Conservation (phyloP, 2,888 invertebrate genomes). For the Hydroisotoma schaefferi region DNA sequence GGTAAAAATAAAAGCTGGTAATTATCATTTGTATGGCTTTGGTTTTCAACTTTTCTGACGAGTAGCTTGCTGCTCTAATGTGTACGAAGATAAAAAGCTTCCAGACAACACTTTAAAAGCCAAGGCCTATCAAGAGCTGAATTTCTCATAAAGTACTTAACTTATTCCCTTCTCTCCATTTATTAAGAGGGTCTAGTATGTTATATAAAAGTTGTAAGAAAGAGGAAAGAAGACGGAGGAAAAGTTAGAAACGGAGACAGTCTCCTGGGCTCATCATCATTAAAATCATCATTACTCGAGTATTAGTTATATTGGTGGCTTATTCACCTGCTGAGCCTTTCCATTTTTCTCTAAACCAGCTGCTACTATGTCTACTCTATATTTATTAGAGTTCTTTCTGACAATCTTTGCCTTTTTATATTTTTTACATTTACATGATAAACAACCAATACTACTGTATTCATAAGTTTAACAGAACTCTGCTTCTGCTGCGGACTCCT, state of each 20-base stretch:
- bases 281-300: slow-evolving; percentile 11
- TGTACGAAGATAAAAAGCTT: too few relatives aligned
- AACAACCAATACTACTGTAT: too few relatives aligned
- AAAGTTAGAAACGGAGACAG: slow-evolving; percentile 17
- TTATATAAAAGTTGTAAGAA: too few relatives aligned
- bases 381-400: not conserved
- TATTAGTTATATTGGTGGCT: slow-evolving; percentile 12
- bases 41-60: too few relatives aligned
- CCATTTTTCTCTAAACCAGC: not conserved
- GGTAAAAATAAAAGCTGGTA: too few relatives aligned
- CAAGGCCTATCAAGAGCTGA: too few relatives aligned
- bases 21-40: too few relatives aligned
- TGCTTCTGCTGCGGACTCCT: not conserved
- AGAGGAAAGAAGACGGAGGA: not conserved
- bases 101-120: too few relatives aligned
- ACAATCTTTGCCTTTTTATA: not conserved
- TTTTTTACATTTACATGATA: not conserved
- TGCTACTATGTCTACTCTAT: not conserved
- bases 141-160: too few relatives aligned
- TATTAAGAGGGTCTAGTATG: too few relatives aligned
- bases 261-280: slow-evolving; percentile 18
- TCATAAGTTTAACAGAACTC: not conserved
- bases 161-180: too few relatives aligned
- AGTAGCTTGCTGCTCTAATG: too few relatives aligned
- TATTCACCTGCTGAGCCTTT: slow-evolving; percentile 13